Evolutionary conservation across 2,113 vertebrate genomes (phyloP).

Genomic region (Clarias macrocephalus): DNA sequence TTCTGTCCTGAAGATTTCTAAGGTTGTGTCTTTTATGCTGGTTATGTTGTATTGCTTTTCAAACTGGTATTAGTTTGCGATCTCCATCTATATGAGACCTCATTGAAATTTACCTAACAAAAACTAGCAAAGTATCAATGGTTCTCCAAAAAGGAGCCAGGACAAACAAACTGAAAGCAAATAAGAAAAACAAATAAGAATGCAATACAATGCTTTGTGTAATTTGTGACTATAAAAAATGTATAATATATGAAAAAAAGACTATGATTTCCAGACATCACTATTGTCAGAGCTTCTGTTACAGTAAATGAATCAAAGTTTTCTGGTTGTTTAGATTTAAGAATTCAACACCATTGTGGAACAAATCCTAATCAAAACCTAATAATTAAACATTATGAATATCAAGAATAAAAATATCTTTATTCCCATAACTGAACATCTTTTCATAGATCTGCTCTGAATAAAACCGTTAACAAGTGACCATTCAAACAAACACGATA

Average conservation of each 20-base stretch:
- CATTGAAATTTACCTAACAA: background rate
- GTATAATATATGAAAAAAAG: background rate
- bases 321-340: background rate
- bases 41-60: background rate
- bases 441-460: constrained; percentile 27
- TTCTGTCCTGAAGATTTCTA: background rate
- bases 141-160: background rate
- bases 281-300: background rate
- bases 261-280: background rate
- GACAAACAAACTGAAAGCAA: background rate
- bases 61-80: background rate
- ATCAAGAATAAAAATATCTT: background rate
- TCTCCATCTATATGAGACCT: background rate
- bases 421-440: background rate
- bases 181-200: background rate
- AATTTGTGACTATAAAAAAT: background rate
- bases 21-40: background rate
- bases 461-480: constrained; percentile 17
- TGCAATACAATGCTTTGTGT: background rate
- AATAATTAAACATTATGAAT: background rate
- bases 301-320: background rate
- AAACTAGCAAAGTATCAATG: background rate
- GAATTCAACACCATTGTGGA: background rate
- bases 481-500: constrained; percentile 19
- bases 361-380: background rate